Conservation (phyloP, 2,113 vertebrate species). For the Sinocyclocheilus grahami region DNA sequence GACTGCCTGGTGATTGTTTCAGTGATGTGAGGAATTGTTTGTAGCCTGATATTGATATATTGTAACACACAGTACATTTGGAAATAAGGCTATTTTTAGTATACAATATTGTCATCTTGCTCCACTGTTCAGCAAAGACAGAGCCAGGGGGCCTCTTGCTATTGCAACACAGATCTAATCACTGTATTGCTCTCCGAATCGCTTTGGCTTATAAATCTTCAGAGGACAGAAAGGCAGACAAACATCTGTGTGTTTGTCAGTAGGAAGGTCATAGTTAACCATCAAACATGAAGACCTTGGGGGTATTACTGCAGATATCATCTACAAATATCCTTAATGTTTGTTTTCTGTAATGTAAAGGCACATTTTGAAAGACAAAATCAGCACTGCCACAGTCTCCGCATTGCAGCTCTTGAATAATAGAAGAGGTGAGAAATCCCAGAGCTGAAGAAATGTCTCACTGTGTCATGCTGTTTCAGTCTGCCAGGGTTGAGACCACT, state of each 20-base stretch:
- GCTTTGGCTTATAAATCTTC: constrained; percentile 35
- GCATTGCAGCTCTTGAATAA: constrained; percentile 23
- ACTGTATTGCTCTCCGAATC: constrained; percentile 13
- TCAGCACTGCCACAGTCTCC: neutral
- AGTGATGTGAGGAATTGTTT: constrained; percentile 2
- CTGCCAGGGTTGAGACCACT: constrained; percentile 95
- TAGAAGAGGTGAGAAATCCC: neutral
- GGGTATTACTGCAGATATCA: neutral
- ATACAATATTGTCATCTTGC: neutral
- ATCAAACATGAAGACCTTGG: constrained; percentile 5
- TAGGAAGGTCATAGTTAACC: constrained; percentile 29
- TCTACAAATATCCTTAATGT: constrained; percentile 25
- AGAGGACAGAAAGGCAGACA: constrained; percentile 36
- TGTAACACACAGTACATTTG: constrained; percentile 19
- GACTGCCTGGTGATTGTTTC: neutral
- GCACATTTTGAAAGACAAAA: constrained; percentile 4
- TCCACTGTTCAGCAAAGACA: constrained; percentile 32
- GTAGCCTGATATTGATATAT: constrained; percentile 20
- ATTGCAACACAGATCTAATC: constrained; percentile 46
- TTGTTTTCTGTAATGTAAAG: constrained; percentile 8
- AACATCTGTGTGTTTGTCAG: constrained; percentile 18
- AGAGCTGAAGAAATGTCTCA: constrained; percentile 30
- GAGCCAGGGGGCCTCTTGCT: constrained; percentile 14
- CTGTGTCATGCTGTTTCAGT: constrained; percentile 72
- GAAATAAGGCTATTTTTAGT: constrained; percentile 32